Base-by-base conservation (phyloP, 2,113 vertebrate species). In the Serinus canaria region DNA sequence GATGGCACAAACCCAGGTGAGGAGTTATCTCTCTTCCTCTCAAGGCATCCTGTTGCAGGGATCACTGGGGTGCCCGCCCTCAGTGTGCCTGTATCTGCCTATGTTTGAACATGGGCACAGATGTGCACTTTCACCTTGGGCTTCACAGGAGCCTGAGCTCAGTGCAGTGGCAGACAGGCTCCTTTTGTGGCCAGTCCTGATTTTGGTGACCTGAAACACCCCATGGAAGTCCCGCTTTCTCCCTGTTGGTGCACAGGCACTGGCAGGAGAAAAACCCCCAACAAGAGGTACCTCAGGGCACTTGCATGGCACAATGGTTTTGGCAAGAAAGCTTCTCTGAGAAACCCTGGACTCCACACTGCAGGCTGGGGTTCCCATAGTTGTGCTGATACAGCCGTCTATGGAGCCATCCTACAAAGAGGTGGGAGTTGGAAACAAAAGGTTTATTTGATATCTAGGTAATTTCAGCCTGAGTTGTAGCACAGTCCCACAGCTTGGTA, bases 1-100 rank as follows among this genome's bases (percentile, higher is more conserved):
- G 94, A 98, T 92, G 98, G 97, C 63, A 98, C 96, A 78, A 98
- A 98, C 79, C 95, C 95, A 93, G 98, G 98, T 98, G 84, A 59
- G 63, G 33, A 56, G 28, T 4, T 24, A 3, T 10, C 22, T 15
- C n/a, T 31, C 43, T 37, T 64, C 17, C 8, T 63, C 15, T 23
- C 17, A 43, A 78, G 27, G 13, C 4, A 12, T 30, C 18, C 35
- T 19, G 10, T 23, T 11, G 58, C 5, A 25, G 33, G 60, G 64
- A 44, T 74, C 3, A 0, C 9, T 28, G 21, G 31, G 55, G 4
- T 3, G 2, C 9, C 25, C 0, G 1, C 25, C 49, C 31, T 53
- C 9, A 3, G 15, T 1, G 5, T 14, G 30, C 28, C 3, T 24
- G 15, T 20, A 13, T 60, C 67, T 68, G 19, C n/a, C 10, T 16